phyloP scores from a whole-genome alignment of 2,888 invertebrate genomes.

The Macaria notata region DNA sequence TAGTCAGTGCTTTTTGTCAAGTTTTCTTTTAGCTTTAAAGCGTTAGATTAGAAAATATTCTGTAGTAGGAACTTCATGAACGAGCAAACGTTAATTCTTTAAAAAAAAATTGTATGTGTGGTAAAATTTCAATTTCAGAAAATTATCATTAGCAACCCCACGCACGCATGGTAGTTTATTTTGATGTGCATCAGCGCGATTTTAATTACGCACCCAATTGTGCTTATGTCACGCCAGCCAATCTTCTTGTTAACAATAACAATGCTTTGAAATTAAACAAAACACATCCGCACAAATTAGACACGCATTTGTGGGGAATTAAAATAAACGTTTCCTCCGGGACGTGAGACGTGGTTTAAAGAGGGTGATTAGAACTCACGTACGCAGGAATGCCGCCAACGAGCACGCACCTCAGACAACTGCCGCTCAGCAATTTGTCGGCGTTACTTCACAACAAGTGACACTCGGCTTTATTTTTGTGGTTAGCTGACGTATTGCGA shows the following conservation, averaged over 20 bases:
- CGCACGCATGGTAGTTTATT: slow-evolving; percentile 2
- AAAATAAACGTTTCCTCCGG: slow-evolving; percentile 68
- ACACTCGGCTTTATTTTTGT: slow-evolving; percentile 12
- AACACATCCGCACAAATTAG: slow-evolving; percentile 68
- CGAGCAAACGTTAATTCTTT: no score
- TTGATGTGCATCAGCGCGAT: slow-evolving; percentile 20
- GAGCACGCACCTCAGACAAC: slow-evolving; percentile 52
- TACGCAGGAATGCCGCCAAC: slow-evolving; percentile 58
- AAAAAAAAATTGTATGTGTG: no score
- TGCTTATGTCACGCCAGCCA: slow-evolving; percentile 30
- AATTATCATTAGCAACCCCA: not conserved
- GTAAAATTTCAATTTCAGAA: not conserved
- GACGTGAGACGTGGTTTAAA: slow-evolving; percentile 68
- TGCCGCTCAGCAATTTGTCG: slow-evolving; percentile 44
- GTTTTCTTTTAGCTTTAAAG: no score
- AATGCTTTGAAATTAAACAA: slow-evolving; percentile 65
- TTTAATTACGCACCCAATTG: slow-evolving; percentile 29
- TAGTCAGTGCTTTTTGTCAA: no score
- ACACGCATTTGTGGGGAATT: slow-evolving; percentile 71
- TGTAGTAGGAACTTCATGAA: no score
- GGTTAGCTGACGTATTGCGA: slow-evolving; percentile 1
- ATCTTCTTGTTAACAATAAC: slow-evolving; percentile 43
- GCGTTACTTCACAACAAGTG: slow-evolving; percentile 20
- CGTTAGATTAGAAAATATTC: no score
- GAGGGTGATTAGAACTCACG: slow-evolving; percentile 70